These are phyloP conservation scores for Antheraea mylitta DNA, from an alignment of 1,140 invertebrate species.

Conservation along the genomic window DNA sequence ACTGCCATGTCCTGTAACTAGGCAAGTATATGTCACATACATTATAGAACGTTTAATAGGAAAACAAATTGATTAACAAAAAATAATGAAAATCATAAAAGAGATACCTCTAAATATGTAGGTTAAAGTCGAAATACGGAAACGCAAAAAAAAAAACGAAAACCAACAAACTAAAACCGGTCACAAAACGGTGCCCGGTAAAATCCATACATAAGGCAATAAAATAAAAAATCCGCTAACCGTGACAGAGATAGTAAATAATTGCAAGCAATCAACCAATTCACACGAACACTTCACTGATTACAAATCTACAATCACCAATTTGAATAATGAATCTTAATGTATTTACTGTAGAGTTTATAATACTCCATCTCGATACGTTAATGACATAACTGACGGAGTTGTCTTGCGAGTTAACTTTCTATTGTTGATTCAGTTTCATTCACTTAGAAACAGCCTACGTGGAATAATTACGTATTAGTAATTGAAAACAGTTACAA, in stretches of 20 bases:
- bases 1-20: too few species aligned
- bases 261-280: slow-evolving; percentile 28
- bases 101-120: too few species aligned
- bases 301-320: neutral
- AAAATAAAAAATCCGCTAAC: slow-evolving; percentile 10
- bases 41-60: too few species aligned
- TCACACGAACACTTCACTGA: slow-evolving; percentile 15
- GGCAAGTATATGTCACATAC: too few species aligned
- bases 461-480: neutral
- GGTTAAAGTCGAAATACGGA: neutral
- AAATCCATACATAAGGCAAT: neutral
- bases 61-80: too few species aligned
- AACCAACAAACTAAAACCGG: neutral
- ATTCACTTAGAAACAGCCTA: slow-evolving; percentile 23
- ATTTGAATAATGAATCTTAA: neutral
- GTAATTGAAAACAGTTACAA: neutral
- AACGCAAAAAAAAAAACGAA: neutral
- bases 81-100: too few species aligned
- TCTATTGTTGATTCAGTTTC: slow-evolving; percentile 28
- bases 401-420: slow-evolving; percentile 22
- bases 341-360: neutral
- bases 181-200: neutral
- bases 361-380: neutral
- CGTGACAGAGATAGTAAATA: slow-evolving; percentile 19
- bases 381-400: slow-evolving; percentile 9